Percentiles rank a stretch among this genome's conserved stretches.
Conservation (phyloP, 2,797 vertebrate species). For the Sylvia borin region DNA sequence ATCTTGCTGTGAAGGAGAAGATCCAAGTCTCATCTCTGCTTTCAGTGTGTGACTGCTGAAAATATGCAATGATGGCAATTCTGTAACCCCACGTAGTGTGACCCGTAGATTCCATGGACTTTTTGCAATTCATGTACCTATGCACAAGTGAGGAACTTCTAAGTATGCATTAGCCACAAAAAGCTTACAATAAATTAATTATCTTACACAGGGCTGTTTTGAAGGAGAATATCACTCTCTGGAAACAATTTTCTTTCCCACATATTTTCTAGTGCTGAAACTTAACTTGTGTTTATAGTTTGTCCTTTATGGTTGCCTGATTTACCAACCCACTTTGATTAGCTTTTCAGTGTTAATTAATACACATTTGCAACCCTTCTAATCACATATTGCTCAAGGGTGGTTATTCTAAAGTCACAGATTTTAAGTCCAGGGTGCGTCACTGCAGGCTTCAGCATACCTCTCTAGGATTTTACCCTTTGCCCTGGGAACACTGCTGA, state of each 20-base stretch:
- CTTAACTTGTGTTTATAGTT: background rate
- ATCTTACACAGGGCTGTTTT: background rate
- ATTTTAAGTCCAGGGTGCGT: background rate
- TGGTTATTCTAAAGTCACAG: background rate
- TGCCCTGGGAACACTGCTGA: background rate
- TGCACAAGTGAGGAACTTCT: background rate
- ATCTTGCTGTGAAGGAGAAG: background rate
- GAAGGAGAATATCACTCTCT: background rate
- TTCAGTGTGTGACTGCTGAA: background rate
- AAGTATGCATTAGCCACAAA: background rate
- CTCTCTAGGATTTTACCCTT: background rate
- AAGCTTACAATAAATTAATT: background rate
- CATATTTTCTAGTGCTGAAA: background rate
- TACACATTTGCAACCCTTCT: slow-evolving; percentile 1
- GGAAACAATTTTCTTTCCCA: background rate
- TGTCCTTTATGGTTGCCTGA: slow-evolving; percentile 50
- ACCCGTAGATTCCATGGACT: background rate
- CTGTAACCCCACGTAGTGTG: rapidly evolving
- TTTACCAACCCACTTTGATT: slow-evolving; percentile 13
- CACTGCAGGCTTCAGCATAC: background rate
- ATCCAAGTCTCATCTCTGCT: background rate
- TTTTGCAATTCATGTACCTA: background rate
- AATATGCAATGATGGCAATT: background rate
- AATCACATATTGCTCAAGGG: slow-evolving; percentile 35
- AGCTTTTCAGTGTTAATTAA: slow-evolving; percentile 36